Evolutionary conservation across 2,888 invertebrate species (phyloP), one percentile per base, ranked within the genome.

Genomic region (Polylopha cassiicola): DNA sequence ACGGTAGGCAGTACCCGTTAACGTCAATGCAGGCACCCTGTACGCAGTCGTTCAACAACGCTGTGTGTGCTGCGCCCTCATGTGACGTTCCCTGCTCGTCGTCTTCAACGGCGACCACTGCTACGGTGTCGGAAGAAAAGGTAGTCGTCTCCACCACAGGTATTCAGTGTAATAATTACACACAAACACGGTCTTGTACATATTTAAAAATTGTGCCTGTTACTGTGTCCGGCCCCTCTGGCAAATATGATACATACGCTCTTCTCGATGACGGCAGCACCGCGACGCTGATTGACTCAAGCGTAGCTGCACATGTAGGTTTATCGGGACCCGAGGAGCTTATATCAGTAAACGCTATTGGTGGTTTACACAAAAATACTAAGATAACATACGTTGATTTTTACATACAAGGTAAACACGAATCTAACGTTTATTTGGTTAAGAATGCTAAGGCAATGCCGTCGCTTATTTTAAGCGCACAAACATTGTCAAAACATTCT

Each of bases 251-350:
- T n/a, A n/a, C n/a, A n/a, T n/a, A n/a, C n/a, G n/a, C n/a, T n/a
- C 23, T 23, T 10, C 23, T 23, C 6, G 23, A 23, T 11, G 23
- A 23, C 23, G 23, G 23, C 7, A 23, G 23, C 10, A 23, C 23
- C 3, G 23, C 23, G 23, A 9, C 23, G 10, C 6, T 23, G 3
- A 23, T 23, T 3, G 23, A 23, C 10, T 8, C 23, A 3, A 9
- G 10, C 6, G 10, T 23, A 23, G 23, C 23, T n/a, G 23, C 10
- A 23, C 23, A 8, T 9, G 10, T 9, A 9, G 10, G 10, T 10
- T 23, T 2, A 23, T 23, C 3, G 23, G 10, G 4, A 3, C 23
- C 2, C 3, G 10, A 4, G 10, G 9, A 23, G 23, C 23, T 23
- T 8, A 23, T 23, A 9, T 4, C 23, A 3, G 23, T 23, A 9